Percentiles rank a stretch among this genome's conserved stretches.
Conservation (phyloP, 30 jellyfish, hydroid and myxozoan genomes). For the Aurelia coerulea region DNA sequence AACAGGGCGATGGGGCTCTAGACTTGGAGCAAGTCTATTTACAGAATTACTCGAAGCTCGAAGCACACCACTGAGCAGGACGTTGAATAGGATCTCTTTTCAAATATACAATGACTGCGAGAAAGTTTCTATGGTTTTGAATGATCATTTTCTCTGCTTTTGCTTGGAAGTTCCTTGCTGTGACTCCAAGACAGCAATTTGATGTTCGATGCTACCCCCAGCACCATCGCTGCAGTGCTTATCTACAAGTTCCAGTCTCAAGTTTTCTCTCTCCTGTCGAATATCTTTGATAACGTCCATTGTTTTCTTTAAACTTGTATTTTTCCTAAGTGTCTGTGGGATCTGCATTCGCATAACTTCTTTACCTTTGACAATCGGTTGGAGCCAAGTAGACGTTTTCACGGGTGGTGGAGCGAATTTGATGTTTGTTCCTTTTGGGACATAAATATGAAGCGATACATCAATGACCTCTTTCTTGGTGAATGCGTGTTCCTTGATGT, state of each 20-base stretch:
- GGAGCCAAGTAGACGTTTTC: constrained; percentile 90
- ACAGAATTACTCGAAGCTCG: too few relatives aligned
- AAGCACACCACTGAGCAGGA: too few relatives aligned
- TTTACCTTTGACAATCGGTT: constrained; percentile 76
- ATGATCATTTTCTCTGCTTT: too few relatives aligned
- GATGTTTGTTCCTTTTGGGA: constrained; percentile 83
- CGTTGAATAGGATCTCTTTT: too few relatives aligned
- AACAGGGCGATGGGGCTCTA: too few relatives aligned
- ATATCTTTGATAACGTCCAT: constrained; percentile 27
- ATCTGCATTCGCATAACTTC: constrained; percentile 37
- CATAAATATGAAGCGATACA: constrained; percentile 81
- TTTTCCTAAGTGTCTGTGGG: background rate
- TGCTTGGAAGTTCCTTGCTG: too few relatives aligned
- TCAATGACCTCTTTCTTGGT: constrained; percentile 67
- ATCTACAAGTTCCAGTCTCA: background rate
- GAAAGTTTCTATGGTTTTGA: too few relatives aligned
- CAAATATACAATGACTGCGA: too few relatives aligned
- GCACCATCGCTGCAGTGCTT: constrained; percentile 2
- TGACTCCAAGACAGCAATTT: too few relatives aligned
- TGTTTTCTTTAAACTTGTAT: constrained; percentile 11
- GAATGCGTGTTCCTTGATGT: constrained; percentile 31
- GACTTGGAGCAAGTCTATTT: too few relatives aligned
- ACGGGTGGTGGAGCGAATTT: constrained; percentile 4
- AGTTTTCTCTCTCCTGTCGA: constrained; percentile 37
- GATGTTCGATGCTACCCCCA: too few relatives aligned